These are phyloP conservation scores for Marisa cornuarietis DNA, from an alignment of 1,140 invertebrate species.

Conservation along the genomic window DNA sequence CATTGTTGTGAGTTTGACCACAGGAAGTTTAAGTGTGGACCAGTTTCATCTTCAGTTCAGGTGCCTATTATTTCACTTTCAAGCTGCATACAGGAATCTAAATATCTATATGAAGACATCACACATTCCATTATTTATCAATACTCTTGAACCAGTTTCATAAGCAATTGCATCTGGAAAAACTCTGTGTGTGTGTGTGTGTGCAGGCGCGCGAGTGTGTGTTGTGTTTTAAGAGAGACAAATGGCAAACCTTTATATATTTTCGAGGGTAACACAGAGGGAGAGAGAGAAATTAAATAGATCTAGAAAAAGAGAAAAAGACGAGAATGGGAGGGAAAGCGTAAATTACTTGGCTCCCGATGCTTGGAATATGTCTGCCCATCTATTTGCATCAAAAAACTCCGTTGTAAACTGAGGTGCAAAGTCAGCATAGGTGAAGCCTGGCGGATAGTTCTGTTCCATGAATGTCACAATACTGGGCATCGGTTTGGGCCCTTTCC, in stretches of 20 bases:
- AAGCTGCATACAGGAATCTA: no score
- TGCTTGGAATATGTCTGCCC: conserved; percentile 56
- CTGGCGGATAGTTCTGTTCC: conserved; percentile 55
- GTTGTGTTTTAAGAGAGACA: not conserved
- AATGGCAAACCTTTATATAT: not conserved
- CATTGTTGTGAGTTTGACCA: no score
- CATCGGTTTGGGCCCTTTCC: conserved; percentile 40
- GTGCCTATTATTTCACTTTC: no score
- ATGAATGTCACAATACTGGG: conserved; percentile 47
- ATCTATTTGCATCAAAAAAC: conserved; percentile 54
- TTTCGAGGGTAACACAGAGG: not conserved
- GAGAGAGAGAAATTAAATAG: not conserved
- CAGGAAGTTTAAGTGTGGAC: no score
- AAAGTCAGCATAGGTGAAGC: conserved; percentile 62
- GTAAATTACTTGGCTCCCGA: conserved; percentile 56
- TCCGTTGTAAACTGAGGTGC: conserved; percentile 56
- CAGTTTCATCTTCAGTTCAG: no score
- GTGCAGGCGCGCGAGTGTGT: not conserved
- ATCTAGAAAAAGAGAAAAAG: not conserved
- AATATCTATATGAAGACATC: no score
- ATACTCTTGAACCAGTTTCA: not conserved
- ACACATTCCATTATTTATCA: no score
- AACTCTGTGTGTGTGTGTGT: not conserved
- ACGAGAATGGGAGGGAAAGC: not conserved
- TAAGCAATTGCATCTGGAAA: not conserved